phyloP scores from a whole-genome alignment of 2,888 invertebrate species.

The Bembecia ichneumoniformis region DNA sequence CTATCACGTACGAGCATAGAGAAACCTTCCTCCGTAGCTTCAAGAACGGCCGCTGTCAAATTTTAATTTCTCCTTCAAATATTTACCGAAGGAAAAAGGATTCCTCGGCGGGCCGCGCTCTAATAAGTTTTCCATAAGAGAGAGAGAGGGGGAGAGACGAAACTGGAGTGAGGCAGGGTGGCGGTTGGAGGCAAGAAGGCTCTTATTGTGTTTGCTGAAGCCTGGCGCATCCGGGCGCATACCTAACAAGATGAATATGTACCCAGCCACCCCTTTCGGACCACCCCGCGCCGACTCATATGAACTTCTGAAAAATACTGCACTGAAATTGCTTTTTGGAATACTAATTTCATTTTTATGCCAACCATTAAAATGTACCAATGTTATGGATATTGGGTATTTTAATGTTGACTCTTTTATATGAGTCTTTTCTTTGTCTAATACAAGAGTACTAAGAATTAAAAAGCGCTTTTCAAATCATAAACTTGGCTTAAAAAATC shows the following conservation, averaged over 20 bases:
- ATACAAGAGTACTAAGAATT: too few species aligned
- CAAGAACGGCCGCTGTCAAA: slow-evolving; percentile 68
- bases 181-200: slow-evolving; percentile 40
- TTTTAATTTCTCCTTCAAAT: slow-evolving; percentile 73
- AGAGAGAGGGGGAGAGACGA: slow-evolving; percentile 24
- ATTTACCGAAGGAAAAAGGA: slow-evolving; percentile 73
- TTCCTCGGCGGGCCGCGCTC: slow-evolving; percentile 68
- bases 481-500: too few species aligned
- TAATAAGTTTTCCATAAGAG: slow-evolving; percentile 73
- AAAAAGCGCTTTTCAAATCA: too few species aligned
- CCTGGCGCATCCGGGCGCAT: slow-evolving; percentile 70
- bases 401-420: too few species aligned
- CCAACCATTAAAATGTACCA: too few species aligned
- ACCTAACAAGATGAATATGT: slow-evolving; percentile 72
- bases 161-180: slow-evolving; percentile 16
- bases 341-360: slow-evolving; percentile 57
- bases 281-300: slow-evolving; percentile 40
- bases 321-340: slow-evolving; percentile 67
- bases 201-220: slow-evolving; percentile 73
- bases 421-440: too few species aligned
- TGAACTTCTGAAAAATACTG: slow-evolving; percentile 33
- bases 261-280: slow-evolving; percentile 54
- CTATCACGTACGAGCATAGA: slow-evolving; percentile 65
- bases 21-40: slow-evolving; percentile 45
- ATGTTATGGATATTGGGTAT: too few species aligned